Conservation (phyloP, 1,140 invertebrate species). For the Conus ventricosus region DNA sequence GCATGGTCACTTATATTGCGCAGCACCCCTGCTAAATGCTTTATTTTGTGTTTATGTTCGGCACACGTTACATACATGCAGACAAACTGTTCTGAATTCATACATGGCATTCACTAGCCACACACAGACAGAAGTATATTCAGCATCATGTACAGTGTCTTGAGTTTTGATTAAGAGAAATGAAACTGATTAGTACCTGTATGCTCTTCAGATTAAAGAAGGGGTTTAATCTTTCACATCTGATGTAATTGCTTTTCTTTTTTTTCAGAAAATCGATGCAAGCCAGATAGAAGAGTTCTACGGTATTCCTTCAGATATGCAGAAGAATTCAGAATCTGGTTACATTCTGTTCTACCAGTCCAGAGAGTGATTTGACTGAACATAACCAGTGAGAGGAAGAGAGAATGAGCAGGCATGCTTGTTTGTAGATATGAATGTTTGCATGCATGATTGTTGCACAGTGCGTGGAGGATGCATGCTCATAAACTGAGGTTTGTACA, state of each 20-base stretch:
- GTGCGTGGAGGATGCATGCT: background rate
- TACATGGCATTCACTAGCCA: no score
- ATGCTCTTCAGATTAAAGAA: background rate
- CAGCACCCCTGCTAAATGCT: no score
- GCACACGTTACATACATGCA: no score
- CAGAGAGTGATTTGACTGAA: constrained; percentile 79
- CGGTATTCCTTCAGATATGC: constrained; percentile 97
- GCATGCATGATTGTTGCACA: background rate
- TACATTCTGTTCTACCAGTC: constrained; percentile 99
- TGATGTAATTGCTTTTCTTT: constrained; percentile 47
- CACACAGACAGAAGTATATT: no score
- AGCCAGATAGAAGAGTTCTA: constrained; percentile 99
- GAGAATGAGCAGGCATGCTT: background rate
- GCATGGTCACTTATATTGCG: no score
- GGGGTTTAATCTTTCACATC: background rate
- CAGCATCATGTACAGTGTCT: no score
- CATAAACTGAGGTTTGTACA: background rate
- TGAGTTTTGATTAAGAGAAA: no score
- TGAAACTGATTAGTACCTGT: no score
- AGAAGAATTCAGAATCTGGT: constrained; percentile 97
- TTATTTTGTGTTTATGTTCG: no score
- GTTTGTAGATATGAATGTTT: background rate
- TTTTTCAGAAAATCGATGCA: constrained; percentile 96
- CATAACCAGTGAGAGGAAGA: background rate
- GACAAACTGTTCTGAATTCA: no score